Conservation (phyloP, 2,797 vertebrate species). For the Sciurus vulgaris region DNA sequence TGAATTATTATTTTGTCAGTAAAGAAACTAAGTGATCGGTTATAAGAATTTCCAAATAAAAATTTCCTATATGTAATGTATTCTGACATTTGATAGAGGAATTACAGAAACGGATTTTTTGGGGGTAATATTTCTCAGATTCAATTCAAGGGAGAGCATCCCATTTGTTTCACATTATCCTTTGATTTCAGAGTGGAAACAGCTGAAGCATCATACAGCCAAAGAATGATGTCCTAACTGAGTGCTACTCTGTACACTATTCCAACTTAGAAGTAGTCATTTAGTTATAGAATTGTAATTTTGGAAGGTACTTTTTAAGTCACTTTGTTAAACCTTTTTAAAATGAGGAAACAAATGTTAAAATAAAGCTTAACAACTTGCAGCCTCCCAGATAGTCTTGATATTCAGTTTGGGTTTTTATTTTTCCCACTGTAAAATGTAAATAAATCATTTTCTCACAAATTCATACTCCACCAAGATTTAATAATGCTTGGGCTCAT, state of each 20-base stretch:
- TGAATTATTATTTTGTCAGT: neutral
- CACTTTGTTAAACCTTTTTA: conserved; percentile 15
- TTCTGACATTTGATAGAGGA: neutral
- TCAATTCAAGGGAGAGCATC: neutral
- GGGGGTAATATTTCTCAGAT: neutral
- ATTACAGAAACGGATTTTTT: neutral
- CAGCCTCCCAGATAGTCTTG: neutral
- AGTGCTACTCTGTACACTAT: neutral
- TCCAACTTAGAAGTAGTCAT: conserved; percentile 34
- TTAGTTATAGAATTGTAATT: neutral
- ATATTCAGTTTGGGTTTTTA: neutral
- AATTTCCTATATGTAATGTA: neutral
- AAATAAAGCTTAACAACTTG: neutral
- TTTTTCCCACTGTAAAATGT: neutral
- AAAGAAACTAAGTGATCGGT: neutral
- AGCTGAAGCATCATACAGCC: neutral
- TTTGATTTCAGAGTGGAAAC: conserved; percentile 59
- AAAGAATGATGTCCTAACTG: neutral
- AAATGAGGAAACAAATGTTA: neutral
- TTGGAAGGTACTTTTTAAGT: neutral
- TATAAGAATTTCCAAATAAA: neutral
- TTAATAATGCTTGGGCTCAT: neutral
- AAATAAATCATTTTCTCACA: neutral
- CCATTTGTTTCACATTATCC: conserved; percentile 44
- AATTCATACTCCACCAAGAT: neutral